phyloP scores from a whole-genome alignment of 2,797 vertebrate genomes.

The Catostomus latipinnis region DNA sequence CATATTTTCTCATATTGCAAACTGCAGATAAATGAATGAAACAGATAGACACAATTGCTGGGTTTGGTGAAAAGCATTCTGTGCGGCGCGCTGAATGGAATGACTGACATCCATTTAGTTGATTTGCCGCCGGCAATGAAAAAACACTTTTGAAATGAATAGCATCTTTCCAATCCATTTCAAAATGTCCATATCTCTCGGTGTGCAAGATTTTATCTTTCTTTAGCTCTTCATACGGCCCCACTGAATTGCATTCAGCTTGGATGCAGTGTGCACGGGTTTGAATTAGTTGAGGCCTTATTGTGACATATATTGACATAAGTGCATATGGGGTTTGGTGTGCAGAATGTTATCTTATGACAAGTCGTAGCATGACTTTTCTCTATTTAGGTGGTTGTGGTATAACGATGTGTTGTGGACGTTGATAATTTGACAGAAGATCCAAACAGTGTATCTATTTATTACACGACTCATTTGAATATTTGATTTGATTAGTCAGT shows the following conservation, averaged over 20 bases:
- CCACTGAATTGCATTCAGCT: constrained; percentile 25
- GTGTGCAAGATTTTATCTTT: constrained; percentile 57
- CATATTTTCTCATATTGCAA: constrained; percentile 62
- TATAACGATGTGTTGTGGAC: background rate
- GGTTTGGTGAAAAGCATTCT: constrained; percentile 60
- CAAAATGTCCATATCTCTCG: constrained; percentile 58
- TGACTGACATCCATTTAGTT: constrained; percentile 71
- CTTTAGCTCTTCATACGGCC: constrained; percentile 48
- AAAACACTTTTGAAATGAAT: constrained; percentile 66
- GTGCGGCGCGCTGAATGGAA: constrained; percentile 57
- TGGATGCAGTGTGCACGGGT: constrained; percentile 29
- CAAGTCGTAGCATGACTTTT: constrained; percentile 13
- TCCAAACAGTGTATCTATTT: too few species aligned
- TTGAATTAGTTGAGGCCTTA: constrained; percentile 41
- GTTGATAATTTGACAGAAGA: background rate
- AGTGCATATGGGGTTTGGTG: constrained; percentile 11
- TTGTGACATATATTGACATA: constrained; percentile 48
- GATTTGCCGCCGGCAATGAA: constrained; percentile 69
- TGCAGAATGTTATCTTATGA: constrained; percentile 19
- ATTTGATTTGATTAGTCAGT: too few species aligned
- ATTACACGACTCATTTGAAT: too few species aligned
- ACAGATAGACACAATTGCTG: constrained; percentile 62
- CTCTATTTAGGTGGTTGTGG: constrained; percentile 1
- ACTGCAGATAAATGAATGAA: constrained; percentile 69
- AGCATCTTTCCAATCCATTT: constrained; percentile 68